Base-by-base conservation (phyloP, 2,888 invertebrate species). In the Nematopogon swammerdamellus region DNA sequence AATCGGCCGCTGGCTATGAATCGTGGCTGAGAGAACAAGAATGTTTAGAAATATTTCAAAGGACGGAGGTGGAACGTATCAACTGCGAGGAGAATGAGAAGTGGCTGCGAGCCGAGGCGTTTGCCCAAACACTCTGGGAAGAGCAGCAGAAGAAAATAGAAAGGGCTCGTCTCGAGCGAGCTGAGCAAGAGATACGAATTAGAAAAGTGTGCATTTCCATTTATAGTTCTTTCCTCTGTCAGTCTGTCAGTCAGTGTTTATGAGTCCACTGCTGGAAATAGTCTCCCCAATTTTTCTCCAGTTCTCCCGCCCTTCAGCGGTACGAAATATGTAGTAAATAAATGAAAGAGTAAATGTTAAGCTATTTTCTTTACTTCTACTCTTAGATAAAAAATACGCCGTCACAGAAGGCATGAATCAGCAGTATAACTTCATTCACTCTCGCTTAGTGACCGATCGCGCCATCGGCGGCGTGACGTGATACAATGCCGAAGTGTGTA, bases 71-170 rank as follows among this genome's bases (percentile, higher is more conserved):
- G 58, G 71, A 81, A 60, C 68, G 74, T 48, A 68, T 79, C 49
- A 82, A 81, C 56, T 65, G 70, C 43, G 72, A 81, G 59, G 81
- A 82, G 57, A 84, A 91, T 63, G 70, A 76, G 49, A 79, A 82
- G 56, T 92, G 91, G 91, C 55, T 87, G 19, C 73, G 82, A 57
- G 82, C 84, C 17, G 92, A 92, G 68, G 69, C 76, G 53, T 65
- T 80, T 56, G 85, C 87, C 0, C 83, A 86, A 54, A 71, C 80
- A 55, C 81, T 85, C 56, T 92, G 90, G 83, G 64, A 68, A 19
- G 71, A 82, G 58, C 62, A 85, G 36, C 85, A 88, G 59, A 72
- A 80, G 51, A 81, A 81, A 54, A 76, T 82, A 46, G 73, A 80
- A 51, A 72, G 69, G 49, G 73, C 85, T 1, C 73, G 80, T 52